Evolutionary conservation across 2,888 invertebrate species (phyloP).

Genomic region (Odontothrips loti): DNA sequence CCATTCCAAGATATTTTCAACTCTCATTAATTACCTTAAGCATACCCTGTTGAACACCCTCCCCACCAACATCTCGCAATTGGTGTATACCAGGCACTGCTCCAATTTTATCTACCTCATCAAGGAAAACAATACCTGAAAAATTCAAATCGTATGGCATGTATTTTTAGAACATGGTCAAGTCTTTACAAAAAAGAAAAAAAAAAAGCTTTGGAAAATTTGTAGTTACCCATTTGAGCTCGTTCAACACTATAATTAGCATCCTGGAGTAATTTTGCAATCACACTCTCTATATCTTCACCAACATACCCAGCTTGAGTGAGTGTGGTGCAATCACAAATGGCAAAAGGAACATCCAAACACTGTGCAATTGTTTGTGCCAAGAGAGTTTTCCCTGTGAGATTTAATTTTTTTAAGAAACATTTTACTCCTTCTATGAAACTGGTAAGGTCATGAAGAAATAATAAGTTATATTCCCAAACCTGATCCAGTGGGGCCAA

Average conservation of each 20-base stretch:
- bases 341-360: constrained; percentile 97
- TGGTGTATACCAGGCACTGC: constrained; percentile 93
- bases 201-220: neutral
- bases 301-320: constrained; percentile 98
- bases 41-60: constrained; percentile 98
- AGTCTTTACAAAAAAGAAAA: constrained; percentile 1
- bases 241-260: constrained; percentile 96
- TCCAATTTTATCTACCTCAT: constrained; percentile 98
- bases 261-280: constrained; percentile 91
- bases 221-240: constrained; percentile 76
- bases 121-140: constrained; percentile 90
- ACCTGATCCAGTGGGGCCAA: constrained; percentile 97
- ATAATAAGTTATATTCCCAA: neutral
- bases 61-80: constrained; percentile 94
- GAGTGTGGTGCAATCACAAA: constrained; percentile 95
- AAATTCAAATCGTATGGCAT: constrained; percentile 27
- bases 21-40: constrained; percentile 54
- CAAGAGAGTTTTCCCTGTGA: constrained; percentile 84
- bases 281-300: constrained; percentile 99
- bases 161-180: neutral
- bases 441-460: neutral
- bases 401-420: constrained; percentile 24
- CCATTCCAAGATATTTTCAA: neutral
- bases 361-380: constrained; percentile 97
- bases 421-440: neutral